Conservation (phyloP, 92 coral and sea anemone species). For the Plumapathes pennacea region DNA sequence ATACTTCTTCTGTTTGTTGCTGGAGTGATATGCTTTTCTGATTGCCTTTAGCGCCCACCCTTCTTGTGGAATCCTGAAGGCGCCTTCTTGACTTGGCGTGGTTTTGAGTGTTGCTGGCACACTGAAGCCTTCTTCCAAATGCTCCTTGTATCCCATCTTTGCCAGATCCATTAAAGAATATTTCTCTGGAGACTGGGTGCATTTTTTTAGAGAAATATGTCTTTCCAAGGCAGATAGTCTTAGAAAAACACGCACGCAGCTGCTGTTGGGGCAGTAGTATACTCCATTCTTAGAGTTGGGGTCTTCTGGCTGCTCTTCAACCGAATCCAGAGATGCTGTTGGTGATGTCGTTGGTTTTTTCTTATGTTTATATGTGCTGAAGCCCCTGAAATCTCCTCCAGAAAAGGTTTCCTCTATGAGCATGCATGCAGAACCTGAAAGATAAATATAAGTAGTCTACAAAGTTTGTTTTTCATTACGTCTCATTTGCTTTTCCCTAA, state of each 20-base stretch:
- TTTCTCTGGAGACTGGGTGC: constrained; percentile 28
- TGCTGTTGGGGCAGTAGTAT: constrained; percentile 25
- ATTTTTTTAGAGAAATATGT: constrained; percentile 26
- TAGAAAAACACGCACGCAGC: constrained; percentile 35
- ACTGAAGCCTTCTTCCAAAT: constrained; percentile 27
- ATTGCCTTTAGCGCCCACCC: constrained; percentile 36
- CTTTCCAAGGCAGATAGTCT: constrained; percentile 28
- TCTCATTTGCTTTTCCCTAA: too few relatives aligned
- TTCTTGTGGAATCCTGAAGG: constrained; percentile 3
- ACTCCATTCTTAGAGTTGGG: constrained; percentile 5
- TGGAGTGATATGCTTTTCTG: constrained; percentile 31
- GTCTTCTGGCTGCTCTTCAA: constrained; percentile 1
- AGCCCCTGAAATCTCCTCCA: not conserved
- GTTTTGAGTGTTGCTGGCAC: constrained; percentile 12
- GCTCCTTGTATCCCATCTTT: constrained; percentile 30
- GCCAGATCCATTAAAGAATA: constrained; percentile 36
- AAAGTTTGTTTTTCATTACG: too few relatives aligned
- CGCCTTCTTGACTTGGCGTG: constrained; percentile 13
- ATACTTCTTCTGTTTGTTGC: constrained; percentile 26
- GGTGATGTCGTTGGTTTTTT: too few relatives aligned
- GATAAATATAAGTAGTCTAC: too few relatives aligned
- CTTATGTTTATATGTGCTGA: too few relatives aligned
- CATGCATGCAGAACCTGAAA: not conserved
- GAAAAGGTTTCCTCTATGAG: not conserved
- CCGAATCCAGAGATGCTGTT: too few relatives aligned